Conservation (phyloP, 2,888 invertebrate genomes). For the Palloptera scutellata region DNA sequence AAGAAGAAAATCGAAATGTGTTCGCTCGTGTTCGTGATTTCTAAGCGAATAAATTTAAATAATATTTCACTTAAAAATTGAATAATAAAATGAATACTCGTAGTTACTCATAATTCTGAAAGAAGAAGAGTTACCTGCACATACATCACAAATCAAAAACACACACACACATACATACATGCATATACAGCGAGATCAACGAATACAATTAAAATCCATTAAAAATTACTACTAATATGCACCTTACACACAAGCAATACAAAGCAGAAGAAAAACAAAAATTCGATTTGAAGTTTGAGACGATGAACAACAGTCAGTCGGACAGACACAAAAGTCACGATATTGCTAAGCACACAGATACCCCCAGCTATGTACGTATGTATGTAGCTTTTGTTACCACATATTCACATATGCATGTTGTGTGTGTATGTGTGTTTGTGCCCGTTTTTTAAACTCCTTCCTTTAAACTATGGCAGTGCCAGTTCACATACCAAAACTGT, state of each 20-base stretch:
- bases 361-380: too few species aligned
- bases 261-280: constrained; percentile 14
- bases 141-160: constrained; percentile 35
- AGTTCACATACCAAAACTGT: constrained; percentile 53
- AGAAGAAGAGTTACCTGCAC: neutral
- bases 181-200: too few species aligned
- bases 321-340: constrained; percentile 18
- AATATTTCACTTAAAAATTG: constrained; percentile 5
- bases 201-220: constrained; percentile 54
- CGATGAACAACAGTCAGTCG: neutral
- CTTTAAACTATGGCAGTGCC: neutral
- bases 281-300: constrained; percentile 2
- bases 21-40: neutral
- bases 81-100: constrained; percentile 39
- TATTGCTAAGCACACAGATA: neutral
- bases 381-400: neutral
- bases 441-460: constrained; percentile 2
- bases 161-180: constrained; percentile 36
- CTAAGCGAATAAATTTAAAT: neutral
- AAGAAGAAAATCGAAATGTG: neutral
- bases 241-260: constrained; percentile 52
- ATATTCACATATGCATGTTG: neutral
- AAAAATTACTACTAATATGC: constrained; percentile 62
- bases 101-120: constrained; percentile 1
- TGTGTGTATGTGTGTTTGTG: neutral